These are phyloP conservation scores for Dasysyrphus albostriatus DNA, from an alignment of 2,888 invertebrate species.

Conservation along the genomic window DNA sequence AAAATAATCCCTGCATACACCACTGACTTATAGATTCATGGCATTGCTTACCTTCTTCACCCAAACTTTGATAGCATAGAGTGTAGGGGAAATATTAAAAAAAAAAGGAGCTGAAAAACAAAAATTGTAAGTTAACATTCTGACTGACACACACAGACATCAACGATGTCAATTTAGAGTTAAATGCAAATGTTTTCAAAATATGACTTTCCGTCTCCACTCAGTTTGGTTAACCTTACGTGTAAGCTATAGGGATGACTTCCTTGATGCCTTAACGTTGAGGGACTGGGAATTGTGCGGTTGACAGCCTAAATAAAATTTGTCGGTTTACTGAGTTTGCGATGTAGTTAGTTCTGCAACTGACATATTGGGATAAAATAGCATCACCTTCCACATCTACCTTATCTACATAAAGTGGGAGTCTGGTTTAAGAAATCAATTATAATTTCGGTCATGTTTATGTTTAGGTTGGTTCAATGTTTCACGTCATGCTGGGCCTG, in stretches of 20 bases:
- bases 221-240: slow-evolving; percentile 45
- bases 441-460: slow-evolving; percentile 27
- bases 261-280: neutral
- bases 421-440: slow-evolving; percentile 22
- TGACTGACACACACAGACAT: slow-evolving; percentile 45
- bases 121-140: slow-evolving; percentile 35
- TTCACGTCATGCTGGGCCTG: slow-evolving; percentile 12
- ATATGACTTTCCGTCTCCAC: slow-evolving; percentile 41
- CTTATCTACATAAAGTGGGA: neutral
- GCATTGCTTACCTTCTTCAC: slow-evolving; percentile 23
- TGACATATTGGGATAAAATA: slow-evolving; percentile 37
- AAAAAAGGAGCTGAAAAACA: slow-evolving; percentile 37
- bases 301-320: slow-evolving; percentile 73
- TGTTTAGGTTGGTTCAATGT: slow-evolving; percentile 8
- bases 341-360: slow-evolving; percentile 50
- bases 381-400: neutral
- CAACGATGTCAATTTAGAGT: slow-evolving; percentile 65
- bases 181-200: slow-evolving; percentile 72
- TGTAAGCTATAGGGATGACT: neutral
- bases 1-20: neutral
- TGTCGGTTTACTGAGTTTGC: slow-evolving; percentile 70
- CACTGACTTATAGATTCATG: neutral
- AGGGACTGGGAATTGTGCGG: slow-evolving; percentile 51
- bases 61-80: neutral
- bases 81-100: neutral